phyloP scores from a whole-genome alignment of 2,797 vertebrate species.

The Myotis findleyi region DNA sequence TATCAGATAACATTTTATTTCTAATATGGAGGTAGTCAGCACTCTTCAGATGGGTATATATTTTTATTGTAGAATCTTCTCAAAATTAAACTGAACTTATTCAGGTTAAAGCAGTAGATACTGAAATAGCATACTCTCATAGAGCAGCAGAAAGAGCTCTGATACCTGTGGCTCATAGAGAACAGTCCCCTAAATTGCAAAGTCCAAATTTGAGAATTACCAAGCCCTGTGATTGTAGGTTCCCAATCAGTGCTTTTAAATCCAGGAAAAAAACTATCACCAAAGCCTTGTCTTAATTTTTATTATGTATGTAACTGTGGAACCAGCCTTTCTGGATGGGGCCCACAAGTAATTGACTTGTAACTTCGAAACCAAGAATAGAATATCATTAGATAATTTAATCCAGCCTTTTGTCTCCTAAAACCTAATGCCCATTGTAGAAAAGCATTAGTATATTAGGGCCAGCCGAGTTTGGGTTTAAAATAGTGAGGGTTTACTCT shows the following conservation, averaged over 20 bases:
- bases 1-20: constrained; percentile 38
- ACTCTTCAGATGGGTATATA: background rate
- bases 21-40: background rate
- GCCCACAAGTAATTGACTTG: background rate
- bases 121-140: background rate
- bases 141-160: constrained; percentile 56
- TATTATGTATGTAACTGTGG: background rate
- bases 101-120: background rate
- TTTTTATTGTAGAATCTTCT: background rate
- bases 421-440: background rate
- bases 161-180: background rate
- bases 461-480: background rate
- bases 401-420: background rate
- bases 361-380: constrained; percentile 34
- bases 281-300: constrained; percentile 37
- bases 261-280: background rate
- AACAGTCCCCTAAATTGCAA: background rate
- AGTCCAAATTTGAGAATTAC: background rate
- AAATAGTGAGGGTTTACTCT: constrained; percentile 5
- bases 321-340: background rate
- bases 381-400: background rate
- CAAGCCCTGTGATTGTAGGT: background rate
- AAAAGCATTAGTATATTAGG: background rate
- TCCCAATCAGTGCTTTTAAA: constrained; percentile 9
- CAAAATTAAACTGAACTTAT: background rate